These are phyloP conservation scores for Malaclemys terrapin DNA, from an alignment of 2,113 vertebrate genomes.

Conservation along the genomic window DNA sequence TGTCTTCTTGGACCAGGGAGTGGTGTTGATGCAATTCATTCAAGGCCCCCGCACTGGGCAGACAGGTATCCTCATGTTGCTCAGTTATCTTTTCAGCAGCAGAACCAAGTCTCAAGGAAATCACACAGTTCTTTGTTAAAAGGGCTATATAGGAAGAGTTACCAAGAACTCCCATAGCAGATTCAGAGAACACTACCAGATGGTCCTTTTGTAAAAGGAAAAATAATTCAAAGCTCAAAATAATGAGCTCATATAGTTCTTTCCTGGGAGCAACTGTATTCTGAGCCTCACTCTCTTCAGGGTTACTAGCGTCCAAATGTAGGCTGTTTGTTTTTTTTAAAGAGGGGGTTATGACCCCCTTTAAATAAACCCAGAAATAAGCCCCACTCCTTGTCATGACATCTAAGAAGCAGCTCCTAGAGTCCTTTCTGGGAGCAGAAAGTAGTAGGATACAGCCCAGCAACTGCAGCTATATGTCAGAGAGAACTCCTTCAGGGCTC, in stretches of 20 bases:
- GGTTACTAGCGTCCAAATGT: neutral
- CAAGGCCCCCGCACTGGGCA: neutral
- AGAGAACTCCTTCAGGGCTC: conserved; percentile 1
- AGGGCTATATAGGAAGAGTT: neutral
- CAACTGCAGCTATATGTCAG: neutral
- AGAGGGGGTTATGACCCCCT: neutral
- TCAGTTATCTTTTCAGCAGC: neutral
- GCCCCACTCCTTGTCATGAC: neutral
- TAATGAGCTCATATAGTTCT: neutral
- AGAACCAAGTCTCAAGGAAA: neutral
- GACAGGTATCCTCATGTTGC: neutral
- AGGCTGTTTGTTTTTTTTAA: neutral
- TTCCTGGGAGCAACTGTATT: neutral
- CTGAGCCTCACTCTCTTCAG: neutral
- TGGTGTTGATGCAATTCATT: neutral
- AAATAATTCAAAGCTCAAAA: neutral
- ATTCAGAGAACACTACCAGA: neutral
- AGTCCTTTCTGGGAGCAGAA: neutral
- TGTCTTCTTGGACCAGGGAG: neutral
- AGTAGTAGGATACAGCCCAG: neutral
- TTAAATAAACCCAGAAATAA: neutral
- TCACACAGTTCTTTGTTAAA: neutral
- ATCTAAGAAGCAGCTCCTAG: neutral
- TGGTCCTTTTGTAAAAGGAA: neutral
- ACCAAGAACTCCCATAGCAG: neutral